These are phyloP conservation scores for Athalia cordata DNA, from an alignment of 2,888 invertebrate genomes.

Conservation along the genomic window DNA sequence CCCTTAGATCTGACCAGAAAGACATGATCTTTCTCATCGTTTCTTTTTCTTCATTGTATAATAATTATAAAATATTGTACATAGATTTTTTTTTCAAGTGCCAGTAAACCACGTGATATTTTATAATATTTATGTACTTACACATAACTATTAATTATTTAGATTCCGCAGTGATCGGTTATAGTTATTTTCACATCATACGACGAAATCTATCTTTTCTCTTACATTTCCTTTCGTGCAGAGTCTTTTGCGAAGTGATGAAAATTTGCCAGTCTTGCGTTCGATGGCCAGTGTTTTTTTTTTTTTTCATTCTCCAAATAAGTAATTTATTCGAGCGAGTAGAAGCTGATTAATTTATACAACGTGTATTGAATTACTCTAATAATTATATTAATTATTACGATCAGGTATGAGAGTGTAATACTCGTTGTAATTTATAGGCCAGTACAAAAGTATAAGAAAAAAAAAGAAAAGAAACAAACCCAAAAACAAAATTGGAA, in stretches of 20 bases:
- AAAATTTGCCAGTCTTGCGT: no score
- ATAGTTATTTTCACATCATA: no score
- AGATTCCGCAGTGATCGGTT: background rate
- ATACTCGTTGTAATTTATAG: no score
- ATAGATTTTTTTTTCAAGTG: conserved; percentile 12
- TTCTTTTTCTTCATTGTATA: background rate
- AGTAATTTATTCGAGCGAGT: background rate
- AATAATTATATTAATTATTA: conserved; percentile 32
- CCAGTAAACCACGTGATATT: conserved; percentile 43
- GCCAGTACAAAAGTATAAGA: no score
- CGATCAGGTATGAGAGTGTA: no score
- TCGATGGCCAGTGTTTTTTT: conserved; percentile 10
- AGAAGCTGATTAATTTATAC: conserved; percentile 23
- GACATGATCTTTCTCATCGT: conserved; percentile 59
- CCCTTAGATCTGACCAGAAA: conserved; percentile 69
- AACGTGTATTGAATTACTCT: background rate
- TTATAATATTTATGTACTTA: conserved; percentile 1
- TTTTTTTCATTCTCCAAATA: background rate
- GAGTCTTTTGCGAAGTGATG: no score
- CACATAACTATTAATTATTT: background rate
- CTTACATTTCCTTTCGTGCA: no score
- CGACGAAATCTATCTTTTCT: no score
- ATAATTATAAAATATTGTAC: conserved; percentile 4
- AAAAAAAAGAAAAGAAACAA: background rate
- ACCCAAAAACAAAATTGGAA: no score